phyloP scores from a whole-genome alignment of 53 echinoderm and acorn worm species.

The Astropecten irregularis region DNA sequence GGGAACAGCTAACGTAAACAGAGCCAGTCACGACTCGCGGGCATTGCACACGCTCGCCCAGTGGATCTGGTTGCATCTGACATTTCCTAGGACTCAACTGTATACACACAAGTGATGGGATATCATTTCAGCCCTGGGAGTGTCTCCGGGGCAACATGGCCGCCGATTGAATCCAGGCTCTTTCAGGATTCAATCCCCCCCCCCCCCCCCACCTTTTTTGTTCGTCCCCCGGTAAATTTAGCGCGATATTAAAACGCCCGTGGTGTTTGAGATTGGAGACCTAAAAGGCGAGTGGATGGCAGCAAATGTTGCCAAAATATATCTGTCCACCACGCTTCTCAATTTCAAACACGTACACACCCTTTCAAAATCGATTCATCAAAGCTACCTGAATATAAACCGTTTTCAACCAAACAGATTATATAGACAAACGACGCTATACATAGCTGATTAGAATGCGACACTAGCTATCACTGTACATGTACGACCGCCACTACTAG shows the following conservation, averaged over 20 bases:
- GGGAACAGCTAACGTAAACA: slow-evolving; percentile 54
- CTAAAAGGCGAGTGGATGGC: background rate
- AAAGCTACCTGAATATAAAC: no score
- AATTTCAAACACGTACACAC: background rate
- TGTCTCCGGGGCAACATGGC: slow-evolving; percentile 50
- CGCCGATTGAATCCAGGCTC: slow-evolving; percentile 54
- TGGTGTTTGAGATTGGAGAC: background rate
- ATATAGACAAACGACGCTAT: no score
- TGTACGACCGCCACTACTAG: no score
- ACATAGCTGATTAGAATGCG: no score
- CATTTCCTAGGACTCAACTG: slow-evolving; percentile 56
- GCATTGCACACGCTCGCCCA: slow-evolving; percentile 47
- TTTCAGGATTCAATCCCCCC: background rate
- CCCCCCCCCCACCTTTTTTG: no score
- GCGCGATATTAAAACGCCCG: slow-evolving; percentile 26
- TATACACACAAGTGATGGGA: slow-evolving; percentile 59
- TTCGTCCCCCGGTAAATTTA: slow-evolving; percentile 9
- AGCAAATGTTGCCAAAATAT: slow-evolving; percentile 19
- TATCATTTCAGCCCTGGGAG: slow-evolving; percentile 38
- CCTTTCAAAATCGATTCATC: slow-evolving; percentile 18
- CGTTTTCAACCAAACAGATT: no score
- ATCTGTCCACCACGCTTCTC: no score
- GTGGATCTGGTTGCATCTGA: slow-evolving; percentile 53
- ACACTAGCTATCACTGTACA: no score
- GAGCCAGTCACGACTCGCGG: slow-evolving; percentile 54